Base-by-base conservation (phyloP, 2,797 vertebrate genomes). In the Falco columbarius region DNA sequence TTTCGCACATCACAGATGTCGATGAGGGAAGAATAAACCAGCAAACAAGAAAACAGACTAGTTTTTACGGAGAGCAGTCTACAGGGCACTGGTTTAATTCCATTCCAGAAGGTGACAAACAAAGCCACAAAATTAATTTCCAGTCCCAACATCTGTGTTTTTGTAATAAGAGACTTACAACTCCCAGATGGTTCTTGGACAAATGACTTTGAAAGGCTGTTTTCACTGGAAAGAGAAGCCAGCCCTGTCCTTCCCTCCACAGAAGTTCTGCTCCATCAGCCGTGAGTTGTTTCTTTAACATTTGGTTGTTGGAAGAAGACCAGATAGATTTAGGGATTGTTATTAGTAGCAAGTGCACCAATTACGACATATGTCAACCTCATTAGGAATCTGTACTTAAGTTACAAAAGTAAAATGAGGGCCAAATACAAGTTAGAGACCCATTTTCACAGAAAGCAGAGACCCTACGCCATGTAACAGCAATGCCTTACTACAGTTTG, bases 71-170 rank as follows among this genome's bases (percentile, higher is more conserved):
- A 94, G 26, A 86, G 15, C 14, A 56, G n/a, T 71, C 46, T 79
- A 95, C 42, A 88, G 68, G 42, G 44, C 82, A 38, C 56, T 55
- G 12, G 26, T 51, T 84, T 90, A 92, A 85, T 94, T 93, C 66
- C 74, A 73, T 91, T 95, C 75, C 91, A 92, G 93, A 59, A 95
- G 72, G 73, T 92, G 56, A 85, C 51, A 54, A 81, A 92, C 49
- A 76, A 95, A 89, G 62, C 15, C 59, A 86, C 29, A 63, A 86
- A 91, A 75, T 95, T 90, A 94, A 97, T 96, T 95, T 91, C 93
- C 61, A 95, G 22, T 29, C 81, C 26, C 36, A 77, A 67, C 61
- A 85, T 70, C 90, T 88, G 55, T 81, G 76, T 56, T 96, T 84
- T 76, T 85, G 26, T 22, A 93, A 65, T 91, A 70, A 90, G 80